A percentile compares a stretch with the other conserved stretches of the same genome.
phyloP scores from a whole-genome alignment of 2,888 invertebrate genomes.

The Meta bourneti region DNA sequence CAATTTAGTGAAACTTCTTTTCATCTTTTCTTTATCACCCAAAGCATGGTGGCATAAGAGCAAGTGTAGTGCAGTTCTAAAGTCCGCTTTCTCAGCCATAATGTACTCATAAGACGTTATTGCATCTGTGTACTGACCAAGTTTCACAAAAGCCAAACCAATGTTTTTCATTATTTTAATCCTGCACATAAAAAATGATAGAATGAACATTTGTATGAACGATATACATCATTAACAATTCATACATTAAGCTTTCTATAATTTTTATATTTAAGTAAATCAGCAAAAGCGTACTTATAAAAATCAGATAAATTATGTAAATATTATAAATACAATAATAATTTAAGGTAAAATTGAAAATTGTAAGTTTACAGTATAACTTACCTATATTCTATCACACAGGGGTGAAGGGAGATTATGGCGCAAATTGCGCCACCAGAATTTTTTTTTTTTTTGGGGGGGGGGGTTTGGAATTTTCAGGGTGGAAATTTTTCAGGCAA shows the following conservation, averaged over 20 bases:
- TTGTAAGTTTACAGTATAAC: too few species aligned
- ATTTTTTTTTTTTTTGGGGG: too few species aligned
- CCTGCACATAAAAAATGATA: constrained; percentile 82
- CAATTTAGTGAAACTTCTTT: constrained; percentile 93
- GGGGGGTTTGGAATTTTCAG: too few species aligned
- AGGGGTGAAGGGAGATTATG: too few species aligned
- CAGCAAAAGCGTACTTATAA: neutral
- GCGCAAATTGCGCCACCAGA: too few species aligned
- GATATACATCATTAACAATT: too few species aligned
- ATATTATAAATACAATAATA: neutral
- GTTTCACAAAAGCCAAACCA: constrained; percentile 94
- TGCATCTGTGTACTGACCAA: constrained; percentile 98
- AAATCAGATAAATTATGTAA: neutral
- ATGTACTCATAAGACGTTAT: constrained; percentile 98
- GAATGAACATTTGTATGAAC: too few species aligned
- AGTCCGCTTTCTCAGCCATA: constrained; percentile 96
- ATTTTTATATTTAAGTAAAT: neutral
- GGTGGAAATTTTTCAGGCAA: too few species aligned
- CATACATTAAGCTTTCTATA: neutral
- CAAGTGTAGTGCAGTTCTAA: constrained; percentile 91
- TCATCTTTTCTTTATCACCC: constrained; percentile 95
- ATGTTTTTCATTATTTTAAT: constrained; percentile 99
- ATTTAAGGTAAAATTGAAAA: neutral
- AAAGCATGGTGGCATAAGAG: constrained; percentile 93
- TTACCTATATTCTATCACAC: too few species aligned